Evolutionary conservation across 2,888 invertebrate genomes (phyloP).

Genomic region (Monoplex corrugatus): DNA sequence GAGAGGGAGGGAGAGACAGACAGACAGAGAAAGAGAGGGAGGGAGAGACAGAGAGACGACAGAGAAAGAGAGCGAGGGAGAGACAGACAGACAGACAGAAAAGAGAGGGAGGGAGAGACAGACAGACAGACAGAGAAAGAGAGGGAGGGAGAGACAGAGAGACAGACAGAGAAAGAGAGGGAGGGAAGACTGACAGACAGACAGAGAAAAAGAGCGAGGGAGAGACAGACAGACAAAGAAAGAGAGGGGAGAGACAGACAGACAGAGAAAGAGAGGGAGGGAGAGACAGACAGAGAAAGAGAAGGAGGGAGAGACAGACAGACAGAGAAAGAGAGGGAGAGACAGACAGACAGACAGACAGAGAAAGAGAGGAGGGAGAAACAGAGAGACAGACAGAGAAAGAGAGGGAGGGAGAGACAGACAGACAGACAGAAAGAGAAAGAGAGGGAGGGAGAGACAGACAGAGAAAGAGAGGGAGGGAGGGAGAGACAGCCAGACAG

Average conservation of each 20-base stretch:
- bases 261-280: background rate
- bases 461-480: background rate
- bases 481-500: background rate
- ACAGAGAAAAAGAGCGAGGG: background rate
- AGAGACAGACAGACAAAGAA: background rate
- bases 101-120: background rate
- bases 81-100: background rate
- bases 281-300: background rate
- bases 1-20: background rate
- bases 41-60: background rate
- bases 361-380: slow-evolving; percentile 16
- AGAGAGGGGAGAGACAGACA: background rate
- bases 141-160: background rate
- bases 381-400: background rate
- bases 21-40: slow-evolving; percentile 9
- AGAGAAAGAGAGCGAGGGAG: no score
- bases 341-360: background rate
- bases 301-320: background rate
- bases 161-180: background rate
- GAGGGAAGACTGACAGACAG: background rate
- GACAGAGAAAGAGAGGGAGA: background rate
- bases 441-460: background rate
- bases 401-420: background rate
- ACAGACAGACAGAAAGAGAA: background rate
- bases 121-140: background rate